A percentile compares a stretch with the other conserved stretches of the same genome.
Conservation (phyloP, 2,797 vertebrate genomes). For the Hipposideros larvatus region DNA sequence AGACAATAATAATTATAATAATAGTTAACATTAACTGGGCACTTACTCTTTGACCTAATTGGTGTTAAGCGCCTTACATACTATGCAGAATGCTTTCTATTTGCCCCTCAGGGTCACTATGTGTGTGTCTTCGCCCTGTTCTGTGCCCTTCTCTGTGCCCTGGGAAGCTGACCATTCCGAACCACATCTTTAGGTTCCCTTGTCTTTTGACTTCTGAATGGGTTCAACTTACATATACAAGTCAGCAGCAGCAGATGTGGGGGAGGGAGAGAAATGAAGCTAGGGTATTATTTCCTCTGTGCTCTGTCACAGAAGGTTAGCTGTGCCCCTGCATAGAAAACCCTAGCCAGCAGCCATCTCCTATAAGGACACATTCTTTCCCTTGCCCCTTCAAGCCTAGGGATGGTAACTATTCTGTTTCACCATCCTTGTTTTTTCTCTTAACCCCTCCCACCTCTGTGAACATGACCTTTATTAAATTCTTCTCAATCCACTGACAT, state of each 20-base stretch:
- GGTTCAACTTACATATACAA: neutral
- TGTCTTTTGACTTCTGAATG: neutral
- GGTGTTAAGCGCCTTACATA: neutral
- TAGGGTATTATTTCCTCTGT: neutral
- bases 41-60: neutral
- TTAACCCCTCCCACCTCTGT: neutral
- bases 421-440: neutral
- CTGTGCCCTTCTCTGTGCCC: neutral
- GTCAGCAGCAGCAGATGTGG: neutral
- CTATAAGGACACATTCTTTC: neutral
- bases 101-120: neutral
- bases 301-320: neutral
- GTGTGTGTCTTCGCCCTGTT: neutral
- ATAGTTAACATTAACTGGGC: neutral
- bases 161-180: neutral
- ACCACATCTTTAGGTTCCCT: neutral
- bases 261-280: neutral
- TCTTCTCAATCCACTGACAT: neutral
- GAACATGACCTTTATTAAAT: neutral
- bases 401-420: neutral
- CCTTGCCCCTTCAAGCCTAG: rapidly evolving
- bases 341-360: neutral
- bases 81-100: neutral
- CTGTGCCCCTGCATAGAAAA: neutral
- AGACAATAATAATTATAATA: neutral